Base-by-base conservation (phyloP, 2,888 invertebrate genomes). In the Oligia fasciuncula region DNA sequence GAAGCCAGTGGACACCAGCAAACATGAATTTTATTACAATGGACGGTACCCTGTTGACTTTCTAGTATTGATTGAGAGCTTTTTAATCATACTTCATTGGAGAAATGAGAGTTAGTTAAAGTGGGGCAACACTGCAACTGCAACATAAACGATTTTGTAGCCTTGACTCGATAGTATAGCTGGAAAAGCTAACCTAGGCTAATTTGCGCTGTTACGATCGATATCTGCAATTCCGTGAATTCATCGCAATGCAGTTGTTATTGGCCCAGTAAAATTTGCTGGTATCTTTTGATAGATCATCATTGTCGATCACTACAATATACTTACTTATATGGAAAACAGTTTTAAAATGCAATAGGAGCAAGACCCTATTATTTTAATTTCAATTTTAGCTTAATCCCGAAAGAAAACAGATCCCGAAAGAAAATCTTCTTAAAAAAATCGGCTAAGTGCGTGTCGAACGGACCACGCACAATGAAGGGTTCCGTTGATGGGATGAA, bases 1-100 rank as follows among this genome's bases (percentile, higher is more conserved):
- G 88, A 86, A 84, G 74, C 76, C 84, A 86, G 87, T 88, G 87
- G 88, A 89, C 85, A 84, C 88, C 82, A 89, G 80, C 85, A 88
- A 87, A 91, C 90, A 88, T 91, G 90, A 90, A 89, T 92, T 91
- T 90, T 91, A 91, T 91, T 88, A 90, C 87, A 90, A 91, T 90
- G 81, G 87, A 84, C 85, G 79, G n/a, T 71, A 79, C 77, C 81
- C 76, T 81, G 77, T 84, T 88, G 85, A 87, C 89, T 89, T 89
- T 89, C 87, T 86, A 84, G 70, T 83, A 88, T 87, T 86, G 85
- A 87, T 89, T 80, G 80, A 86, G 73, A 77, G 79, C 54, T 80
- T 83, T 85, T 84, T 85, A 84, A 86, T 81, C 79, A 80, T 35
- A 67, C 51, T 79, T 83, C 77, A 83, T 78, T 85, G 75, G 49